Percentiles rank a stretch among this genome's conserved stretches.
Conservation (phyloP, 2,888 invertebrate species). For the Argyresthia goedartella region DNA sequence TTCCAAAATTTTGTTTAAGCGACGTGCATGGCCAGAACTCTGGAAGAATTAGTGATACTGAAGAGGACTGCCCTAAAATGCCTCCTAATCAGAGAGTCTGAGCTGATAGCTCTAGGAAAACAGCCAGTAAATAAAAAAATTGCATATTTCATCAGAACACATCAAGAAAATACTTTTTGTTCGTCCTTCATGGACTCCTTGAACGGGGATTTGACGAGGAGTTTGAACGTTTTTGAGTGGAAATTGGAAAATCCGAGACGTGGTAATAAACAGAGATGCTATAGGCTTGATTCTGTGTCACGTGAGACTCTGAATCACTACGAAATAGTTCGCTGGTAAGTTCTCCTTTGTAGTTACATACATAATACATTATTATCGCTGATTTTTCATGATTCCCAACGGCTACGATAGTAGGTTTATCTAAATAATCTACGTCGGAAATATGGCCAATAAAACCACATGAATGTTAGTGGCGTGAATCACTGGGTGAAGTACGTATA, state of each 20-base stretch:
- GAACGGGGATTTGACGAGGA: conserved; percentile 48
- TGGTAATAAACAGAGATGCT: conserved; percentile 9
- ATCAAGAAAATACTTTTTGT: conserved; percentile 37
- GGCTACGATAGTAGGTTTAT: too few relatives aligned
- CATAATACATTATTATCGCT: neutral
- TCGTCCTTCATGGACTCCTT: conserved; percentile 37
- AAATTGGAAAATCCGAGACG: conserved; percentile 17
- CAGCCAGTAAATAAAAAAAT: conserved; percentile 50
- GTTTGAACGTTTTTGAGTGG: conserved; percentile 40
- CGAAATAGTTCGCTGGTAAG: conserved; percentile 23
- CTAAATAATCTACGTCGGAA: too few relatives aligned
- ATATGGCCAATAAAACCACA: too few relatives aligned
- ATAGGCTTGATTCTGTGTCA: conserved; percentile 26
- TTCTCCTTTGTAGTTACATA: neutral
- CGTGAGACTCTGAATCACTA: conserved; percentile 22
- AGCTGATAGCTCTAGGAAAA: conserved; percentile 37
- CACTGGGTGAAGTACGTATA: too few relatives aligned
- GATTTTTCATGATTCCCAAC: neutral
- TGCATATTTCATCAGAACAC: conserved; percentile 33
- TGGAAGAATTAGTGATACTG: conserved; percentile 45
- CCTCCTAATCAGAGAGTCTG: conserved; percentile 42
- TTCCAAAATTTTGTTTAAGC: neutral
- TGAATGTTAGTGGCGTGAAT: too few relatives aligned
- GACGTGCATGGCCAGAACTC: conserved; percentile 36
- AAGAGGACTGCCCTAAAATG: conserved; percentile 41